phyloP scores from a whole-genome alignment of 2,888 invertebrate species.

The Lagria hirta region DNA sequence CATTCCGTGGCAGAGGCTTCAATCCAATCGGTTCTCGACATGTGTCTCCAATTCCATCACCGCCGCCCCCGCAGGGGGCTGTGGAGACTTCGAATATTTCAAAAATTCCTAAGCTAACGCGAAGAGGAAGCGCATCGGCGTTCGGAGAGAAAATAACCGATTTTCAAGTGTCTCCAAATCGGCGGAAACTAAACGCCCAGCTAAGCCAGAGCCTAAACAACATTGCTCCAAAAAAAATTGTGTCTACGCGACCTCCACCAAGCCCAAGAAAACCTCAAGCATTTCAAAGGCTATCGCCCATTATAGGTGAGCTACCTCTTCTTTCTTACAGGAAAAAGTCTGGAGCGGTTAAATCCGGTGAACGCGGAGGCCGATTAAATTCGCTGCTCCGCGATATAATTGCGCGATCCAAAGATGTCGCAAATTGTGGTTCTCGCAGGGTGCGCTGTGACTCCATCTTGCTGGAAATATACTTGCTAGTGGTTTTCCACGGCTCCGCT shows the following conservation, averaged over 20 bases:
- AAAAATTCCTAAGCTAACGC: constrained; percentile 42
- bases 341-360: too few species aligned
- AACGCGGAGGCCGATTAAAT: too few species aligned
- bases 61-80: constrained; percentile 42
- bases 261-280: constrained; percentile 38
- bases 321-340: too few species aligned
- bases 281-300: constrained; percentile 49
- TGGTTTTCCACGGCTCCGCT: too few species aligned
- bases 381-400: too few species aligned
- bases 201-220: constrained; percentile 49
- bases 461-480: too few species aligned
- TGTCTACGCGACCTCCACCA: constrained; percentile 38
- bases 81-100: constrained; percentile 31
- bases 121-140: constrained; percentile 37
- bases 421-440: too few species aligned
- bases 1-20: constrained; percentile 53
- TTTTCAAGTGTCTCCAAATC: constrained; percentile 34
- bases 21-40: constrained; percentile 52
- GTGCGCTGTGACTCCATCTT: too few species aligned
- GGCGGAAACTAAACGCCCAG: constrained; percentile 39
- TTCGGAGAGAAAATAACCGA: constrained; percentile 45
- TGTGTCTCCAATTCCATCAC: constrained; percentile 49
- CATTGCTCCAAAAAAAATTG: constrained; percentile 36
- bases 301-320: too few species aligned
- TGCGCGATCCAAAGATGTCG: too few species aligned